A percentile compares a stretch with the other conserved stretches of the same genome.
Conservation (phyloP, 2,888 invertebrate genomes). For the Ommatoiulus sabulosus region DNA sequence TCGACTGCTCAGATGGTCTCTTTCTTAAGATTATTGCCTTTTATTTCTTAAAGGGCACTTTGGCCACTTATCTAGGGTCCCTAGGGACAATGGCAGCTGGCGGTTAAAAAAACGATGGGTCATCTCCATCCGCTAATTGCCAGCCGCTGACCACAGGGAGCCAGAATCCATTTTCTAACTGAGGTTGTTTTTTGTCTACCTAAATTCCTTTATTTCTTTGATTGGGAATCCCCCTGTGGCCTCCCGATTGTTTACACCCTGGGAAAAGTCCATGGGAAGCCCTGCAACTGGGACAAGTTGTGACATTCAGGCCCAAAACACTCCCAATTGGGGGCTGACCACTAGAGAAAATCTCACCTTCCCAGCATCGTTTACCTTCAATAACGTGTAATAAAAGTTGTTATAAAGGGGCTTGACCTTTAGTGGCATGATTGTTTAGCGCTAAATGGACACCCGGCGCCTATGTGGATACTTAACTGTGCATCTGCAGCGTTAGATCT, state of each 20-base stretch:
- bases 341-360: conserved; percentile 6
- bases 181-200: neutral
- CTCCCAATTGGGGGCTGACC: neutral
- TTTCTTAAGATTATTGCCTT: conserved; percentile 22
- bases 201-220: neutral
- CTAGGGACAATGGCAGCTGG: conserved; percentile 4
- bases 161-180: neutral
- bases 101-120: neutral
- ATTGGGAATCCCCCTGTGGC: conserved; percentile 10
- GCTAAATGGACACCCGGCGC: neutral
- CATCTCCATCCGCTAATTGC: conserved; percentile 22
- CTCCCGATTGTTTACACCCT: conserved; percentile 26
- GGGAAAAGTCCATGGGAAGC: neutral
- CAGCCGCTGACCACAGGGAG: conserved; percentile 20
- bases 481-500: no score
- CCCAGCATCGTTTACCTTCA: neutral
- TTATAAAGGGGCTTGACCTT: neutral
- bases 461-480: no score
- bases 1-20: neutral
- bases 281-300: neutral
- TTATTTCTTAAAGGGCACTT: conserved; percentile 27
- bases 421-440: neutral
- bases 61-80: neutral
- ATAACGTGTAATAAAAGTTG: neutral
- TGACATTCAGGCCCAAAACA: neutral